Conservation (phyloP, 2,888 invertebrate species). For the Diadegma fenestrale region DNA sequence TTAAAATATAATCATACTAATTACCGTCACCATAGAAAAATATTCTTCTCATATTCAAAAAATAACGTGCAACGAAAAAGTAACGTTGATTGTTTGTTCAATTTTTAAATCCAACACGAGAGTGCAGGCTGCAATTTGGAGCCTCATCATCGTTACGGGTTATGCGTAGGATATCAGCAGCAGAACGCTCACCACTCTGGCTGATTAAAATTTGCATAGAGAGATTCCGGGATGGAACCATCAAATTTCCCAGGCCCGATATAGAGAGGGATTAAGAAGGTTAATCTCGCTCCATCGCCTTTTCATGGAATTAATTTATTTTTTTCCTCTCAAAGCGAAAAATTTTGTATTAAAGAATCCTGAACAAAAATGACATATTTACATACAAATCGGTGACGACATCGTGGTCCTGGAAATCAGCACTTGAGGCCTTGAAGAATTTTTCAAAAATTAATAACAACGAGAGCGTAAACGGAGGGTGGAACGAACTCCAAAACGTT, state of each 20-base stretch:
- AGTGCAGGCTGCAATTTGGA: conserved; percentile 32
- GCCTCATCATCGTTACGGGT: background rate
- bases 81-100: background rate
- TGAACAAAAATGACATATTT: background rate
- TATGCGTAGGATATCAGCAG: conserved; percentile 72
- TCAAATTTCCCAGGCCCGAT: conserved; percentile 65
- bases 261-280: conserved; percentile 34
- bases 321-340: background rate
- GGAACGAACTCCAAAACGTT: background rate
- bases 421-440: background rate
- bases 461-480: background rate
- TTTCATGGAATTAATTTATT: conserved; percentile 44
- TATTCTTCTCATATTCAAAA: background rate
- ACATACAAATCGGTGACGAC: background rate
- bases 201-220: conserved; percentile 81
- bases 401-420: too few relatives aligned
- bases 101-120: background rate
- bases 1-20: background rate
- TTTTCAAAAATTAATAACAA: background rate
- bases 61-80: background rate
- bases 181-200: conserved; percentile 78
- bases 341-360: background rate
- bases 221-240: conserved; percentile 70
- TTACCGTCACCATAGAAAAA: background rate
- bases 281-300: conserved; percentile 35